phyloP scores from a whole-genome alignment of 2,113 vertebrate species.

The Peromyscus maniculatus region DNA sequence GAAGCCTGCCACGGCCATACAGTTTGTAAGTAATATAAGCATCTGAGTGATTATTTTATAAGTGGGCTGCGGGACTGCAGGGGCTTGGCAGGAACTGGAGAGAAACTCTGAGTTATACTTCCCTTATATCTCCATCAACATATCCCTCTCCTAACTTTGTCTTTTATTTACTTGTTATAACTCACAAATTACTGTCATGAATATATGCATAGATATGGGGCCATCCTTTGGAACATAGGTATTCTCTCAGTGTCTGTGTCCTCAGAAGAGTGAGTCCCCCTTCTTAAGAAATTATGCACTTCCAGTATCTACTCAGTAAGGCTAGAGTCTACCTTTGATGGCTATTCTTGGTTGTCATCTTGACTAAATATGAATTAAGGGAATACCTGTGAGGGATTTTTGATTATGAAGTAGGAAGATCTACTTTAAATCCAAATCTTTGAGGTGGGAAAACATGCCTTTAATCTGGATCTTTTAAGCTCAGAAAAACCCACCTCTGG shows the following conservation, averaged over 20 bases:
- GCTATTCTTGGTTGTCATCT: neutral
- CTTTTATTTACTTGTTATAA: neutral
- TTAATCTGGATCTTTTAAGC: neutral
- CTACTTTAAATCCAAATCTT: neutral
- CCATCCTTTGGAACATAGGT: neutral
- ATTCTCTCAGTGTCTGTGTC: neutral
- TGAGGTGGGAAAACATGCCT: neutral
- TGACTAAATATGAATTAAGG: neutral
- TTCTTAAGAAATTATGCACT: neutral
- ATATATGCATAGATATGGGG: neutral
- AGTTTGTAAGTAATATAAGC: no score
- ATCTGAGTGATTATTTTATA: no score
- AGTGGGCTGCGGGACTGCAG: no score
- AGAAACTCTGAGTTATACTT: no score
- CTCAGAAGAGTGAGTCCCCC: neutral
- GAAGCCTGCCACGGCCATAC: no score
- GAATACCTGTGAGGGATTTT: neutral
- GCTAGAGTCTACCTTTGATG: neutral
- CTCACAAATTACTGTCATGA: no score
- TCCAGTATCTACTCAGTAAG: neutral
- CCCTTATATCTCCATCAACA: neutral
- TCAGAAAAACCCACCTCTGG: neutral
- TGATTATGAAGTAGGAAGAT: neutral
- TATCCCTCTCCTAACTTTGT: neutral
- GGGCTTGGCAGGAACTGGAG: no score